These are phyloP conservation scores for Eurystomus gularis DNA, from an alignment of 2,113 vertebrate species.

Conservation along the genomic window DNA sequence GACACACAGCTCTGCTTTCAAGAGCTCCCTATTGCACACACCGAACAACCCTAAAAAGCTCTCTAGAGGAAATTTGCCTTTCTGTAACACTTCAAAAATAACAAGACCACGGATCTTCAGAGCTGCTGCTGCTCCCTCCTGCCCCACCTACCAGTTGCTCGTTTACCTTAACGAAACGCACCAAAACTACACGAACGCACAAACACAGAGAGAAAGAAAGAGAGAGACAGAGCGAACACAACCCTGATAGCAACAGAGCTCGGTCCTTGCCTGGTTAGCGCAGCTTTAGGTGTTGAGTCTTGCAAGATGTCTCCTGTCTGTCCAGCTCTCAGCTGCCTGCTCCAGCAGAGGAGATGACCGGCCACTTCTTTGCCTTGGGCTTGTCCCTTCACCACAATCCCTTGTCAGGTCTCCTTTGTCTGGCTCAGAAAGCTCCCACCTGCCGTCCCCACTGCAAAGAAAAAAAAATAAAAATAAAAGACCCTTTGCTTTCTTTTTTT, in stretches of 20 bases:
- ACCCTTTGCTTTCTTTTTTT: constrained; percentile 11
- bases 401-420: constrained; percentile 54
- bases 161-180: neutral
- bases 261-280: constrained; percentile 59
- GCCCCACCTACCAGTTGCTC: neutral
- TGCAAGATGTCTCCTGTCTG: constrained; percentile 44
- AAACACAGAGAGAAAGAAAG: neutral
- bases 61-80: neutral
- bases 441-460: constrained; percentile 23
- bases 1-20: neutral
- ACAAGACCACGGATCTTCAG: neutral
- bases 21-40: neutral
- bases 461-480: neutral
- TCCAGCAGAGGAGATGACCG: neutral
- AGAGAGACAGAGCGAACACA: neutral
- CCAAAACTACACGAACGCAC: neutral
- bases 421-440: constrained; percentile 20
- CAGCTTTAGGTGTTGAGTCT: constrained; percentile 7
- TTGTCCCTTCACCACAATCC: constrained; percentile 15
- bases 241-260: neutral
- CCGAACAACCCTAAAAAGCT: neutral
- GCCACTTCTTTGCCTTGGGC: constrained; percentile 9
- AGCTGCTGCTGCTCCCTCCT: neutral
- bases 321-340: constrained; percentile 6
- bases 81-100: neutral